Evolutionary conservation across 2,113 vertebrate species (phyloP).

Genomic region (Sitta europaea): DNA sequence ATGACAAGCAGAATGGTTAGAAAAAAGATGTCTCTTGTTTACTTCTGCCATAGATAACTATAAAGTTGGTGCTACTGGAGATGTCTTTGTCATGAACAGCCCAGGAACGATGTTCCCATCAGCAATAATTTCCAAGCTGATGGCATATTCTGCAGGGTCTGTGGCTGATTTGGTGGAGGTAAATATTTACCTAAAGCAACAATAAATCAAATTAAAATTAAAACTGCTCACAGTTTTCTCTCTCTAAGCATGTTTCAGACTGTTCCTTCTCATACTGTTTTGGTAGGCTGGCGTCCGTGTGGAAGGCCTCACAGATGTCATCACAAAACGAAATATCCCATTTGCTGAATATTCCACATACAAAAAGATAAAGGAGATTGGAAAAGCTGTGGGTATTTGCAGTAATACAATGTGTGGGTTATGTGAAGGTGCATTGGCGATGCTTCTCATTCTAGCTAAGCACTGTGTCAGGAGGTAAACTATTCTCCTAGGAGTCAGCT

Average conservation of each 20-base stretch:
- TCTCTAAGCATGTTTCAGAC: neutral
- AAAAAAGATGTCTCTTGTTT: neutral
- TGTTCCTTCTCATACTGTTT: neutral
- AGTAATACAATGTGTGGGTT: neutral
- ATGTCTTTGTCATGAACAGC: slow-evolving; percentile 78
- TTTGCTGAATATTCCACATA: slow-evolving; percentile 33
- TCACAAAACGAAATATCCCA: slow-evolving; percentile 64
- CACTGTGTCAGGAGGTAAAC: neutral
- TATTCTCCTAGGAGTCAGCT: neutral
- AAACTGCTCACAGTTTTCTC: neutral
- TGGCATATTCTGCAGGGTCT: slow-evolving; percentile 72
- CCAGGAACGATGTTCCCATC: slow-evolving; percentile 76
- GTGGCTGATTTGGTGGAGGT: slow-evolving; percentile 83
- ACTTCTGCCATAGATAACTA: slow-evolving; percentile 61
- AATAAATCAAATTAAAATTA: neutral
- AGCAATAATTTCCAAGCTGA: slow-evolving; percentile 73
- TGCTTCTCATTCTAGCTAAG: neutral
- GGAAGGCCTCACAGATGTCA: slow-evolving; percentile 79
- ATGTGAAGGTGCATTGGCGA: neutral
- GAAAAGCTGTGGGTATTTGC: slow-evolving; percentile 74
- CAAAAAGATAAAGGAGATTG: slow-evolving; percentile 78
- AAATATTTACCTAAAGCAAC: slow-evolving; percentile 11
- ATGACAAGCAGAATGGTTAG: neutral
- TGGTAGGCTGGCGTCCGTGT: slow-evolving; percentile 74
- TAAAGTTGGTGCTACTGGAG: slow-evolving; percentile 78